Conservation (phyloP, 2,113 vertebrate species). For the Proterorhinus semilunaris region DNA sequence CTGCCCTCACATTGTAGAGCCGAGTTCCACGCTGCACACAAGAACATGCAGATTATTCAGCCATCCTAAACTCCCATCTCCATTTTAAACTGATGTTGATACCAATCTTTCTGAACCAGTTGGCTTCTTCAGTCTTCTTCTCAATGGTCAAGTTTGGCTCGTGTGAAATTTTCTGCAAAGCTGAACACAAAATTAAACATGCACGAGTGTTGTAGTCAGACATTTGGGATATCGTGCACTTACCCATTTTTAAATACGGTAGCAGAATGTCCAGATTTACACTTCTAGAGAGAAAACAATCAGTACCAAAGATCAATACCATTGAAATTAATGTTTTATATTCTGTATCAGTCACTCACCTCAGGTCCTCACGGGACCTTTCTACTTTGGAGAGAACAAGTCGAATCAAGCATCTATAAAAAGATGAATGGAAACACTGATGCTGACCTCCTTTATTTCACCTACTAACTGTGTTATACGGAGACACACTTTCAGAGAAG, state of each 20-base stretch:
- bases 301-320: not conserved
- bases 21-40: constrained; percentile 86
- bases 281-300: constrained; percentile 56
- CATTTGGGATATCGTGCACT: constrained; percentile 28
- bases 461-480: constrained; percentile 68
- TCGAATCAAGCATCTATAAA: constrained; percentile 84
- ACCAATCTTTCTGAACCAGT: constrained; percentile 94
- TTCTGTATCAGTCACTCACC: constrained; percentile 60
- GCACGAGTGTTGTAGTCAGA: constrained; percentile 1
- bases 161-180: constrained; percentile 60
- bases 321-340: not conserved
- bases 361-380: constrained; percentile 66
- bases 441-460: constrained; percentile 64
- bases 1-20: constrained; percentile 80
- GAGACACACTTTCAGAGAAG: constrained; percentile 61
- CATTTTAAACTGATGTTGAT: constrained; percentile 14
- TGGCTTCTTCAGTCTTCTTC: constrained; percentile 75
- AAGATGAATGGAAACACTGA: constrained; percentile 53
- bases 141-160: constrained; percentile 54
- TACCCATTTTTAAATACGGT: constrained; percentile 82
- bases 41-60: constrained; percentile 10
- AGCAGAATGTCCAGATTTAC: constrained; percentile 73
- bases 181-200: constrained; percentile 54
- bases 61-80: too few relatives aligned
- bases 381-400: constrained; percentile 75